Conservation (phyloP, 2,113 vertebrate genomes). For the Chascanopsetta lugubris region DNA sequence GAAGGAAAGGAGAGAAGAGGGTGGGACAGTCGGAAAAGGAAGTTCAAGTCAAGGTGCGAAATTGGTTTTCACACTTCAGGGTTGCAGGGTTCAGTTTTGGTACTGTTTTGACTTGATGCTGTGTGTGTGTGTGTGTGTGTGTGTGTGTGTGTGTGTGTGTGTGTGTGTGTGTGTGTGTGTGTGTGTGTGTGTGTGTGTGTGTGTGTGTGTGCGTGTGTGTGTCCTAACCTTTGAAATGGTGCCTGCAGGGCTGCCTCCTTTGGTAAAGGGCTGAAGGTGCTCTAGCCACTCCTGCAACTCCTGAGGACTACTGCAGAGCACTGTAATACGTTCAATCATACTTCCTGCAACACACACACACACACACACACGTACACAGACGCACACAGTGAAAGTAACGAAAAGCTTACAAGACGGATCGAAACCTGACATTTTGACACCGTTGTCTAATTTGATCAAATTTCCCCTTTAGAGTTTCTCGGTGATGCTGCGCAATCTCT, state of each 20-base stretch:
- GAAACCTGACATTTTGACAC: not conserved
- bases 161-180: not conserved
- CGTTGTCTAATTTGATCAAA: too few relatives aligned
- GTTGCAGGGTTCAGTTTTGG: constrained; percentile 10
- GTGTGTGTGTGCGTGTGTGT: not conserved
- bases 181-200: too few relatives aligned
- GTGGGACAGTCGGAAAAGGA: not conserved
- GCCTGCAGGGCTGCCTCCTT: constrained; percentile 84
- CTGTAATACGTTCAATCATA: constrained; percentile 84
- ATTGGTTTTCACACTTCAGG: constrained; percentile 38
- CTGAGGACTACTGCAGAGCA: constrained; percentile 87
- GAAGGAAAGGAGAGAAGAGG: not conserved
- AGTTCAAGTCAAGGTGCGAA: constrained; percentile 1
- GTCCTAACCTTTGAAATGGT: constrained; percentile 81
- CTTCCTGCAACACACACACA: constrained; percentile 77
- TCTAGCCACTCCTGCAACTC: constrained; percentile 96
- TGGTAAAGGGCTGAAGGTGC: constrained; percentile 87
- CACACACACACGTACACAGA: constrained; percentile 20
- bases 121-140: not conserved
- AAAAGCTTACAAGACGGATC: not conserved
- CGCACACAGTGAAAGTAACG: not conserved
- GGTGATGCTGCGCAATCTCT: too few relatives aligned
- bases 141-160: not conserved
- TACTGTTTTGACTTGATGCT: constrained; percentile 24
- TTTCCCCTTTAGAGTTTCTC: too few relatives aligned